Percentiles rank a stretch among this genome's conserved stretches.
phyloP scores from a whole-genome alignment of 2,113 vertebrate genomes.

The Garra rufa region DNA sequence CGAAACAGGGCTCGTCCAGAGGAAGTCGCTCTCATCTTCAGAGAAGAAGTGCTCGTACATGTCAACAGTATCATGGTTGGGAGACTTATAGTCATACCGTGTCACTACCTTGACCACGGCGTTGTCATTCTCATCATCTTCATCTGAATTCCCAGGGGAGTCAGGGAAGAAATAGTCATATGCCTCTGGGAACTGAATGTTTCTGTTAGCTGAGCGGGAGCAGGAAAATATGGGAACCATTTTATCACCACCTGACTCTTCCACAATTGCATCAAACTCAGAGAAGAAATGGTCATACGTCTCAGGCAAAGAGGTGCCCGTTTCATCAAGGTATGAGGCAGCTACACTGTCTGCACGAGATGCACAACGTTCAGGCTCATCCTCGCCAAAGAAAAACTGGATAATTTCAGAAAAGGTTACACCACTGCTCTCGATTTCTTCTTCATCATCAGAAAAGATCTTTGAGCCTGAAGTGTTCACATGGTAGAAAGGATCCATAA shows the following conservation, averaged over 20 bases:
- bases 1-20: conserved; percentile 73
- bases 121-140: conserved; percentile 57
- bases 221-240: conserved; percentile 66
- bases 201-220: conserved; percentile 61
- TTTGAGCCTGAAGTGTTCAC: conserved; percentile 50
- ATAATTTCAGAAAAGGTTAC: conserved; percentile 70
- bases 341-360: conserved; percentile 50
- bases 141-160: conserved; percentile 64
- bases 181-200: conserved; percentile 80
- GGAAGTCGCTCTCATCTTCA: conserved; percentile 64
- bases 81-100: conserved; percentile 51
- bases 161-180: conserved; percentile 88
- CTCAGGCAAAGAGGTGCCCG: conserved; percentile 81
- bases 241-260: conserved; percentile 52
- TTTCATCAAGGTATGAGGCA: conserved; percentile 40
- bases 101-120: conserved; percentile 65
- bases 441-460: conserved; percentile 52
- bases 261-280: conserved; percentile 73
- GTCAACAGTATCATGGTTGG: conserved; percentile 63
- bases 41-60: conserved; percentile 79
- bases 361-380: conserved; percentile 48
- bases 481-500: conserved; percentile 48
- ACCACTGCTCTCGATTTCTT: conserved; percentile 54
- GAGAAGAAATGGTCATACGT: conserved; percentile 89
- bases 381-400: conserved; percentile 68